Evolutionary conservation across 2,113 vertebrate species (phyloP).

Genomic region (Cettia cetti): DNA sequence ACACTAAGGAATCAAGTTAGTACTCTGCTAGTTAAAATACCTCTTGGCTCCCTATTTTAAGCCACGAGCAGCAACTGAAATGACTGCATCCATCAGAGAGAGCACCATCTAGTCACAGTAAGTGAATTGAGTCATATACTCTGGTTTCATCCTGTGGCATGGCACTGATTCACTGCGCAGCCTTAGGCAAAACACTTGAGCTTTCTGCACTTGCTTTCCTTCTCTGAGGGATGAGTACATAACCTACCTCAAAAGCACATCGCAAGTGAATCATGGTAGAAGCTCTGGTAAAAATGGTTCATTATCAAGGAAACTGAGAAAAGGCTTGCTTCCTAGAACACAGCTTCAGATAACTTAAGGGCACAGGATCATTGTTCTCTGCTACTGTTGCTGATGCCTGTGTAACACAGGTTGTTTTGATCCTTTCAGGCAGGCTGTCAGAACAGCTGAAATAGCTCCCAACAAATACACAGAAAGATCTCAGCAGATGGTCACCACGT

Average conservation of each 20-base stretch:
- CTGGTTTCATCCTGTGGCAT: not conserved
- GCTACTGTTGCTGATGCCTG: not conserved
- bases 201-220: not conserved
- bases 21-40: not conserved
- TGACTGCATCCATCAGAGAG: not conserved
- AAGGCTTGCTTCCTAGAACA: not conserved
- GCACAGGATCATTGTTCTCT: not conserved
- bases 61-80: not conserved
- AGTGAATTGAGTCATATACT: not conserved
- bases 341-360: not conserved
- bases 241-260: not conserved
- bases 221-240: not conserved
- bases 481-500: not conserved
- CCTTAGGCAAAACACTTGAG: not conserved
- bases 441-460: not conserved
- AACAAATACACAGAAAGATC: not conserved
- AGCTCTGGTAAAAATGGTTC: not conserved
- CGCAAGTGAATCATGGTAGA: not conserved
- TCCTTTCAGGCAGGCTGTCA: constrained; percentile 8
- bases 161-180: not conserved
- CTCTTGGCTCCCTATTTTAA: not conserved
- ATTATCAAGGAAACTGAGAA: not conserved
- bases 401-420: not conserved
- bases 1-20: not conserved
- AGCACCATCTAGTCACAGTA: not conserved